Conservation (phyloP, 2,113 vertebrate genomes). For the Erpornis zantholeuca region DNA sequence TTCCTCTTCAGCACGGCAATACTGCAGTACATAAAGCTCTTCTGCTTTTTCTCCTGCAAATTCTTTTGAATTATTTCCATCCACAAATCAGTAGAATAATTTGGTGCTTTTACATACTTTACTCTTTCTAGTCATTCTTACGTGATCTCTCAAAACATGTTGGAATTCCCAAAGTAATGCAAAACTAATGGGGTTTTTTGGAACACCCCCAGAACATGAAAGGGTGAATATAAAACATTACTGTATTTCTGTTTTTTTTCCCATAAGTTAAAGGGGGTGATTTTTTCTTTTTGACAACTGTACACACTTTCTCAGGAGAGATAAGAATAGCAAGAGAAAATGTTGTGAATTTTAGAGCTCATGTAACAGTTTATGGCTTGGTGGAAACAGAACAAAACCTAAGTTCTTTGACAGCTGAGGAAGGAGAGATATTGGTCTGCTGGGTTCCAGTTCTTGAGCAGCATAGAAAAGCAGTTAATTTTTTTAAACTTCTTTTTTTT, state of each 20-base stretch:
- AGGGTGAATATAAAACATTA: neutral
- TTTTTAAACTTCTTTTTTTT: no score
- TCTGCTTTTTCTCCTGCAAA: neutral
- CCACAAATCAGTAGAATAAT: neutral
- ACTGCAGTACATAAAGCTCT: neutral
- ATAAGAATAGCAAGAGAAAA: neutral
- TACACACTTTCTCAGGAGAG: neutral
- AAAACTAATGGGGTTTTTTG: neutral
- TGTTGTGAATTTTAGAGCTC: neutral
- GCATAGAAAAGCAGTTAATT: neutral
- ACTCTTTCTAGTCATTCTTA: neutral
- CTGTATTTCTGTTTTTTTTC: neutral
- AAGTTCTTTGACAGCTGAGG: neutral
- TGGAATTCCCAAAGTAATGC: neutral
- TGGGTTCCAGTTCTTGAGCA: neutral
- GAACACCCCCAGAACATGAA: neutral
- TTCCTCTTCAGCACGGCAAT: neutral
- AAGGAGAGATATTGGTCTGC: neutral
- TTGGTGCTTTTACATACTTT: neutral
- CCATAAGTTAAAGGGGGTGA: rapidly evolving
- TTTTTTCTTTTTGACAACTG: neutral
- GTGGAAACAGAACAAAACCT: neutral
- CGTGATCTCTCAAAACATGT: neutral
- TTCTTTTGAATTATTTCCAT: neutral
- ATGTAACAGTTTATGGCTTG: neutral